A percentile compares a stretch with the other conserved stretches of the same genome.
phyloP scores from a whole-genome alignment of 2,113 vertebrate genomes.

The Poicephalus gulielmi region DNA sequence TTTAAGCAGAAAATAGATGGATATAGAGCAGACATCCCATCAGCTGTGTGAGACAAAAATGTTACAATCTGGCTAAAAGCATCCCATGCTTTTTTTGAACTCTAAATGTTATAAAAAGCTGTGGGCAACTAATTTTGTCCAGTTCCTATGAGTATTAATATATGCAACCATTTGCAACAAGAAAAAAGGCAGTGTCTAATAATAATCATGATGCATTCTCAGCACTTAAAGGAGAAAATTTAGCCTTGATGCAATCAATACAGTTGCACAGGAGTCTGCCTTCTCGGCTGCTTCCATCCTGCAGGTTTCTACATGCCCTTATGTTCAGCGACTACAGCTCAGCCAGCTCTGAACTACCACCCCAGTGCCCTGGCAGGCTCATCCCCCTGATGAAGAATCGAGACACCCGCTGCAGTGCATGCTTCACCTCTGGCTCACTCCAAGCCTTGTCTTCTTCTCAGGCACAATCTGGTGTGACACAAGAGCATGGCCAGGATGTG shows the following conservation, averaged over 20 bases:
- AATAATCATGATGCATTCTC: background rate
- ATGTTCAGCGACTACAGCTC: background rate
- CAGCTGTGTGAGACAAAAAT: background rate
- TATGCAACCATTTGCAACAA: background rate
- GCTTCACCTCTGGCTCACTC: background rate
- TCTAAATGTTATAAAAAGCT: background rate
- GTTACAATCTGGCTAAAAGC: conserved; percentile 35
- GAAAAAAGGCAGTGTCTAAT: background rate
- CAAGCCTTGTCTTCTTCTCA: background rate
- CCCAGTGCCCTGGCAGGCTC: background rate
- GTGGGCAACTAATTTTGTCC: background rate
- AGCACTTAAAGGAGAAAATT: conserved; percentile 10
- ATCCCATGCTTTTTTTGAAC: background rate
- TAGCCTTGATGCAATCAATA: background rate
- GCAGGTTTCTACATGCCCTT: background rate
- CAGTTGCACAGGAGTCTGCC: background rate
- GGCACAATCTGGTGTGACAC: background rate
- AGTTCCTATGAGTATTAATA: background rate
- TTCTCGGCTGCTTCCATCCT: background rate
- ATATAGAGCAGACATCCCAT: background rate
- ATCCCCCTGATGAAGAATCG: accelerated
- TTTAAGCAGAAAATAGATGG: conserved; percentile 40
- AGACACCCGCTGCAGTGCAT: accelerated
- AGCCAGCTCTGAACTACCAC: background rate
- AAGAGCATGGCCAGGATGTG: background rate